These are phyloP conservation scores for Emydoidea blandingii DNA, from an alignment of 2,797 vertebrate species.

Conservation along the genomic window DNA sequence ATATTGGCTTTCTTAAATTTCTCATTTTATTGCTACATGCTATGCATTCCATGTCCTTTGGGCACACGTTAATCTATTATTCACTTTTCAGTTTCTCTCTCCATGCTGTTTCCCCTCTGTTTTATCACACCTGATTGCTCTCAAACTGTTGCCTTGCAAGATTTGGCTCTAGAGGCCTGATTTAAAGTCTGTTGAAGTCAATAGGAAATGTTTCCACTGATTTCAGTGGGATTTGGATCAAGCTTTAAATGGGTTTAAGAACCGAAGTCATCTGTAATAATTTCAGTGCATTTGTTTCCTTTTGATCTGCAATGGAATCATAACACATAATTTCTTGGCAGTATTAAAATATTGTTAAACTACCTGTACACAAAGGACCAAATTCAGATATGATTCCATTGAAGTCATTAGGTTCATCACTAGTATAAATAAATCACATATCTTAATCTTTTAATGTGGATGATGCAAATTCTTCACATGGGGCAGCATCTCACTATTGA, in stretches of 20 bases:
- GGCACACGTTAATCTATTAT: constrained; percentile 67
- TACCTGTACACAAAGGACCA: not conserved
- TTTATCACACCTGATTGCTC: constrained; percentile 42
- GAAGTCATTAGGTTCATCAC: not conserved
- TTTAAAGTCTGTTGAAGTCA: too few relatives aligned
- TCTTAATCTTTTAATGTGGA: not conserved
- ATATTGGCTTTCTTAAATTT: constrained; percentile 15
- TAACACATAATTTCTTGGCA: not conserved
- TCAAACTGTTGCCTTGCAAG: constrained; percentile 26
- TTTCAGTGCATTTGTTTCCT: not conserved
- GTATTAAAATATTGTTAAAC: not conserved
- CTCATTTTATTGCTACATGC: constrained; percentile 10
- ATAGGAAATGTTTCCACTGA: not conserved
- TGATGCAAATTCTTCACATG: not conserved
- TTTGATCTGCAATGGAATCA: not conserved
- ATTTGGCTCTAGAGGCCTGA: too few relatives aligned
- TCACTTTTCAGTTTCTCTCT: constrained; percentile 40
- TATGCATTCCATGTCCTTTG: constrained; percentile 63
- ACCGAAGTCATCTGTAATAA: not conserved
- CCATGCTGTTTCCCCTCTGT: constrained; percentile 46
- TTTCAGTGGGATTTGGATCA: not conserved
- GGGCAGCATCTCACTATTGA: not conserved
- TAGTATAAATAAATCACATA: not conserved
- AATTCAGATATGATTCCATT: not conserved
- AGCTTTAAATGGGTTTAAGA: not conserved